These are phyloP conservation scores for Philypnodon macrostomus DNA, from an alignment of 2,797 vertebrate genomes.

Conservation along the genomic window DNA sequence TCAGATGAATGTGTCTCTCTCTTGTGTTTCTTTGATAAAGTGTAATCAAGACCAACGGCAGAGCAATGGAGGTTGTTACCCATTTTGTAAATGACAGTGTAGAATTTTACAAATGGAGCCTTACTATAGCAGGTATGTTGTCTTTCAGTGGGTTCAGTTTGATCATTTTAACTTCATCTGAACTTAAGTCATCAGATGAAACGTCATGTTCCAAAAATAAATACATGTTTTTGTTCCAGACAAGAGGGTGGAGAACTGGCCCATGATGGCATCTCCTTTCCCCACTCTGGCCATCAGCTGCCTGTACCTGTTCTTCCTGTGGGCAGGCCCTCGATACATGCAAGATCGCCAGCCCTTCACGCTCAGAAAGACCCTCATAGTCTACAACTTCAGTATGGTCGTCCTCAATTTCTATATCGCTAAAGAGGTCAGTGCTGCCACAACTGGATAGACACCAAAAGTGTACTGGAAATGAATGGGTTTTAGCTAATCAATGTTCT, in stretches of 20 bases:
- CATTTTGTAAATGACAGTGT: slow-evolving; percentile 89
- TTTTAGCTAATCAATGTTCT: too few species aligned
- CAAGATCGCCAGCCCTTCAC: slow-evolving; percentile 90
- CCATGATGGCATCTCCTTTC: slow-evolving; percentile 90
- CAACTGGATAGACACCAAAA: too few species aligned
- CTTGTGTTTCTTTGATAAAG: slow-evolving; percentile 46
- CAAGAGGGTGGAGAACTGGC: slow-evolving; percentile 95
- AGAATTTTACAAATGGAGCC: slow-evolving; percentile 95
- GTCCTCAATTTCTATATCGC: slow-evolving; percentile 98
- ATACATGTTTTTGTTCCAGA: slow-evolving; percentile 68
- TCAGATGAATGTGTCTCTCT: slow-evolving; percentile 9
- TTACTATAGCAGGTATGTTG: slow-evolving; percentile 90
- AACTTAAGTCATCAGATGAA: too few species aligned
- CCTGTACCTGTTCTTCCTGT: slow-evolving; percentile 93
- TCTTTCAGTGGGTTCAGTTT: background rate
- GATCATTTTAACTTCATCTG: background rate
- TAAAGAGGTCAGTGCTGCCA: slow-evolving; percentile 85
- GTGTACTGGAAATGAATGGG: too few species aligned
- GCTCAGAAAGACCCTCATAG: slow-evolving; percentile 88
- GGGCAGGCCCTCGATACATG: slow-evolving; percentile 97
- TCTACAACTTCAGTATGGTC: slow-evolving; percentile 99
- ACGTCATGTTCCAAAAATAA: too few species aligned
- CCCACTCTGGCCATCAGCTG: slow-evolving; percentile 92
- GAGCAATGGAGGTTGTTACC: slow-evolving; percentile 82
- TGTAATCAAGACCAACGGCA: slow-evolving; percentile 76